A percentile compares a stretch with the other conserved stretches of the same genome.
These are phyloP conservation scores for Eupithecia subfuscata DNA, from an alignment of 2,888 invertebrate genomes.

Conservation along the genomic window DNA sequence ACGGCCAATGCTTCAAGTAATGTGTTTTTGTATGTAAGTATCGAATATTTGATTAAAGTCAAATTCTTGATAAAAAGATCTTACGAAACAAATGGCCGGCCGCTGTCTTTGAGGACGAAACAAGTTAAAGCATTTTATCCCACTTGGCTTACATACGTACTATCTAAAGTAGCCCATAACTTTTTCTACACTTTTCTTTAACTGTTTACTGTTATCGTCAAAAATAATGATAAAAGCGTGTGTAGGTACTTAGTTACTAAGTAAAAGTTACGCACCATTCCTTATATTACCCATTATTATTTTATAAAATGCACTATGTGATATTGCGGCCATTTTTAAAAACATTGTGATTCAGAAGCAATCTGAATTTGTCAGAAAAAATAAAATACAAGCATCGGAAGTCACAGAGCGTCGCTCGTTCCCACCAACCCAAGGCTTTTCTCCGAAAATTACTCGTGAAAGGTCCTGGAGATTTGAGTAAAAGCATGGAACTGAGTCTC, in stretches of 20 bases:
- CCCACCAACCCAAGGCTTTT: neutral
- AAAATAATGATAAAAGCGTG: too few relatives aligned
- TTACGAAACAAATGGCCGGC: neutral
- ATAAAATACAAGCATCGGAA: neutral
- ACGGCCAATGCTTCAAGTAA: neutral
- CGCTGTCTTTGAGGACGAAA: neutral
- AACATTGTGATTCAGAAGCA: neutral
- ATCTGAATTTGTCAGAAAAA: neutral
- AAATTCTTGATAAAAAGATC: neutral
- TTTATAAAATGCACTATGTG: neutral
- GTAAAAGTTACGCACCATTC: too few relatives aligned
- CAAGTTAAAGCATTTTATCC: neutral
- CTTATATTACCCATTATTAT: neutral
- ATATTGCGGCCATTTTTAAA: neutral
- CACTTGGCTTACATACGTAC: too few relatives aligned
- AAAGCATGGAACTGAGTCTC: neutral
- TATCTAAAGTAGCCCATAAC: too few relatives aligned
- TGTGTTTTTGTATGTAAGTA: neutral
- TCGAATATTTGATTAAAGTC: neutral
- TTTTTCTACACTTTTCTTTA: too few relatives aligned
- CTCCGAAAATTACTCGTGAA: constrained; percentile 1
- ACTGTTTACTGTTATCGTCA: too few relatives aligned
- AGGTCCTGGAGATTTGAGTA: constrained; percentile 4
- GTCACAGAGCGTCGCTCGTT: neutral
- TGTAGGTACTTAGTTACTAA: too few relatives aligned